Conservation (phyloP, 1,140 invertebrate species). For the Drosophila dunni region DNA sequence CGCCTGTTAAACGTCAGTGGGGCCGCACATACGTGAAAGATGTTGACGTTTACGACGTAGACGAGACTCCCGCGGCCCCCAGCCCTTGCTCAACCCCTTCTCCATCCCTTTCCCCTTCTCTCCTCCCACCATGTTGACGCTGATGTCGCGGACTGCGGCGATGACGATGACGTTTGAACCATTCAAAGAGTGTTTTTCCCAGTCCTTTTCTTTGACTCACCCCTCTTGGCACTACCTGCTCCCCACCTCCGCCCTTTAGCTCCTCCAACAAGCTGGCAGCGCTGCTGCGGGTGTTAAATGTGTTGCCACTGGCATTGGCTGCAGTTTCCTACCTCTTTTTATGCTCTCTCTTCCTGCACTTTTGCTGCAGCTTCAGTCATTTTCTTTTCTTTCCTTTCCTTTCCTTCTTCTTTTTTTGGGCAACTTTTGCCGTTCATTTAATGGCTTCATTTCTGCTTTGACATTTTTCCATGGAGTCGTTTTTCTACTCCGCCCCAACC, state of each 20-base stretch:
- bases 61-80: conserved; percentile 37
- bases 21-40: conserved; percentile 53
- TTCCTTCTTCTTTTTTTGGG: conserved; percentile 43
- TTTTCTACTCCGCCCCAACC: conserved; percentile 34
- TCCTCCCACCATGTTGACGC: conserved; percentile 3
- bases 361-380: background rate
- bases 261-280: background rate
- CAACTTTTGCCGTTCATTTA: conserved; percentile 79
- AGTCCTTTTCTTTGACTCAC: conserved; percentile 1
- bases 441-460: conserved; percentile 80
- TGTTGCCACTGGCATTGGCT: conserved; percentile 60
- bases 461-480: conserved; percentile 68
- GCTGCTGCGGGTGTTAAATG: conserved; percentile 72
- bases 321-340: conserved; percentile 43
- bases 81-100: background rate
- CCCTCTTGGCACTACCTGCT: background rate
- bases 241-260: background rate
- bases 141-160: conserved; percentile 53
- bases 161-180: conserved; percentile 54
- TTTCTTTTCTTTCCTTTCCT: conserved; percentile 22
- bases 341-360: conserved; percentile 8
- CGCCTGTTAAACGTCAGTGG: conserved; percentile 40
- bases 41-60: conserved; percentile 68
- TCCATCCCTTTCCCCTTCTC: background rate
- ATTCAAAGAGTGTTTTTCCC: conserved; percentile 56